Evolutionary conservation across 2,113 vertebrate species (phyloP), one percentile per base, ranked within the genome.

Genomic region (Gymnorhina tibicen): DNA sequence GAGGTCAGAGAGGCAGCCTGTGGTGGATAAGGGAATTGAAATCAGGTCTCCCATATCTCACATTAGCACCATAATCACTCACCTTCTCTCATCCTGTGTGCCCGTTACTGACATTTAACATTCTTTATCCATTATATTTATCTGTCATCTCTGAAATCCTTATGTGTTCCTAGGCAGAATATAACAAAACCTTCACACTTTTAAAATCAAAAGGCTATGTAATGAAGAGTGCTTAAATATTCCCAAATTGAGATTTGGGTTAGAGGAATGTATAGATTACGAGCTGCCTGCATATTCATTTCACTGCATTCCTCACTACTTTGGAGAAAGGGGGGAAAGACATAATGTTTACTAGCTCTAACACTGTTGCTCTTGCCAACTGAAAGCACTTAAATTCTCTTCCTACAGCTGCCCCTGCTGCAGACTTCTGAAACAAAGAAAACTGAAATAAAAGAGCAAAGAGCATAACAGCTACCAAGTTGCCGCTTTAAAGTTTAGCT

Each of bases 101-200:
- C 44, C 75, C 22, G 6, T 47, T 80, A 30, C 44, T 60, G 70
- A 59, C 49, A 47, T 70, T 83, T 81, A 90, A 76, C 30, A 47
- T 44, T 46, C 39, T 75, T 87, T 79, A 81, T 63, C 90, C 83
- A 69, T 74, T 83, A 46, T 80, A 85, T 92, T 94, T 95, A 76
- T 96, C 83, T 91, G 83, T 95, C 93, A 96, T 93, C 23, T 93
- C 89, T 93, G 85, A 68, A 91, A 94, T 95, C 56, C 82, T 93
- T 92, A 92, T 89, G 78, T 86, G 80, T 91, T 96, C 93, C 93
- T 91, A 67, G 50, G 56, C 91, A 93, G 73, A 88, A 74, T 88
- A 84, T 72, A 87, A 88, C 37, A 95, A 95, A 92, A 91, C 44
- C 74, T 95, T 87, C 64, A 79, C 66, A 28, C 42, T 91, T 96